Evolutionary conservation across 30 jellyfish, hydroid and myxozoan species (phyloP).

Genomic region (Aurelia sp.): DNA sequence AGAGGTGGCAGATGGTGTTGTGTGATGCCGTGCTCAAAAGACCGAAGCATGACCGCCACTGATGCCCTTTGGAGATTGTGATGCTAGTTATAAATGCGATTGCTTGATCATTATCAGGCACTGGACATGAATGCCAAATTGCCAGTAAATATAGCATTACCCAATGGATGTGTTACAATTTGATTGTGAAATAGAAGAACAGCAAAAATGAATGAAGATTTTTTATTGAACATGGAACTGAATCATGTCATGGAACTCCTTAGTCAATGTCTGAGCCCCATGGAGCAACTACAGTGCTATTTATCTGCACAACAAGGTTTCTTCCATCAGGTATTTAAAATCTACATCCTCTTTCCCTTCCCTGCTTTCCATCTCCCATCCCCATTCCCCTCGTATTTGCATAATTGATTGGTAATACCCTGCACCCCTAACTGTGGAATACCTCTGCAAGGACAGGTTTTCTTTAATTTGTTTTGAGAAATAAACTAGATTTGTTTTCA

Average conservation of each 20-base stretch:
- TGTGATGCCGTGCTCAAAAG: slow-evolving; percentile 6
- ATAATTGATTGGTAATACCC: too few species aligned
- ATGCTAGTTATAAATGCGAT: too few species aligned
- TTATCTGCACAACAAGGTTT: slow-evolving; percentile 65
- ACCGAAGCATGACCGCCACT: neutral
- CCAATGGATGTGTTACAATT: neutral
- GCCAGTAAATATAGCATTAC: neutral
- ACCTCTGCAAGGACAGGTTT: too few species aligned
- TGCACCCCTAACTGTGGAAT: too few species aligned
- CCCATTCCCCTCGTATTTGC: neutral
- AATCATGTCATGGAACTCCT: slow-evolving; percentile 70
- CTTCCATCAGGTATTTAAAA: slow-evolving; percentile 42
- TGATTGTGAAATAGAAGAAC: neutral
- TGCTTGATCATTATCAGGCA: too few species aligned
- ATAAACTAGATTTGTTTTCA: too few species aligned
- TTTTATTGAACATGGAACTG: slow-evolving; percentile 59
- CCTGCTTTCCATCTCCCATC: neutral
- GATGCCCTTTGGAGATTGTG: too few species aligned
- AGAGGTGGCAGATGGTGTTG: too few species aligned
- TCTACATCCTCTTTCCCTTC: neutral
- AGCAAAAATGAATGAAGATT: slow-evolving; percentile 49
- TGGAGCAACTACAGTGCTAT: slow-evolving; percentile 78
- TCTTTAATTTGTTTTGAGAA: too few species aligned
- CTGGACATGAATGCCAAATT: too few species aligned
- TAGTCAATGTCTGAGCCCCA: slow-evolving; percentile 72